Conservation (phyloP, 2,888 invertebrate genomes). For the Heliconius erato region DNA sequence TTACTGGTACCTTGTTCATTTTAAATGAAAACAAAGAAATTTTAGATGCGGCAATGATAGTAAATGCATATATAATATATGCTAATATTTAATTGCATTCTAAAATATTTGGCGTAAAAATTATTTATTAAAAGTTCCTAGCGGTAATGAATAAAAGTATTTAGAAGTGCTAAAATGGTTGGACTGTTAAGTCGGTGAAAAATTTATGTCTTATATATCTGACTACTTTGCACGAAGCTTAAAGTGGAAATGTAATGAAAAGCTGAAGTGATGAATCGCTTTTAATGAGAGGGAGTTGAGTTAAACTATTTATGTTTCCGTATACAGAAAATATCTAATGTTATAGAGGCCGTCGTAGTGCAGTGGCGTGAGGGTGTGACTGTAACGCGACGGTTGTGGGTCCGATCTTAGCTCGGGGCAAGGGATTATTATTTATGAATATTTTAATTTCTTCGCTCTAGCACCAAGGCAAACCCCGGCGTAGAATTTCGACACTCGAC, state of each 20-base stretch:
- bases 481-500: no score
- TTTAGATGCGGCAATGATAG: not conserved
- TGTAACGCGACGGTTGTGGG: no score
- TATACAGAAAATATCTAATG: not conserved
- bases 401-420: no score
- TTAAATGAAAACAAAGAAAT: not conserved
- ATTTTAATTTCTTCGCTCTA: no score
- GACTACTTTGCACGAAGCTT: conserved; percentile 38
- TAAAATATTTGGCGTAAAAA: not conserved
- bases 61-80: no score
- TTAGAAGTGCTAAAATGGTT: conserved; percentile 33
- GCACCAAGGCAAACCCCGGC: no score
- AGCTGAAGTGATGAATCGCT: conserved; percentile 51
- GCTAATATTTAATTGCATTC: not conserved
- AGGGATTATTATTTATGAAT: no score
- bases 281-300: conserved; percentile 43
- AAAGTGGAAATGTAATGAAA: conserved; percentile 51
- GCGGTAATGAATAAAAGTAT: conserved; percentile 20
- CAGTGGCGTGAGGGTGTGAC: no score
- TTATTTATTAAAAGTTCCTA: not conserved
- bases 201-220: conserved; percentile 39
- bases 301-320: conserved; percentile 9
- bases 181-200: conserved; percentile 35
- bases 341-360: no score
- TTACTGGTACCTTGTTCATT: no score